Percentiles rank a stretch among this genome's conserved stretches.
phyloP scores from a whole-genome alignment of 2,797 vertebrate genomes.

The Ctenopoma multispine region DNA sequence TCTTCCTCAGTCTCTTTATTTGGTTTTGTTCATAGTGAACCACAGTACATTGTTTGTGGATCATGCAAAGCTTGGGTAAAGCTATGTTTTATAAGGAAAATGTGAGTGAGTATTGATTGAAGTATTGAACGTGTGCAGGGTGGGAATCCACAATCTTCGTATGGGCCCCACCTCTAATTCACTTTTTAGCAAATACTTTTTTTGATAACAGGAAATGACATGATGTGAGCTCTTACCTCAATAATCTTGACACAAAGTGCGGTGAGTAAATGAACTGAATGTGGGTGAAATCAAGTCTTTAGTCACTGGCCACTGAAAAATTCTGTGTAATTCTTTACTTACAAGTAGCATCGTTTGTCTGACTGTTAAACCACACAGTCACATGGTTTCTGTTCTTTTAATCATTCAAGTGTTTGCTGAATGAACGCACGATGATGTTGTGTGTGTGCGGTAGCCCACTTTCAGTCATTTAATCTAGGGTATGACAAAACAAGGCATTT shows the following conservation, averaged over 20 bases:
- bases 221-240: slow-evolving; percentile 14
- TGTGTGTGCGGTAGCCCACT: slow-evolving; percentile 29
- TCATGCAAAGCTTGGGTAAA: slow-evolving; percentile 19
- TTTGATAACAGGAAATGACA: slow-evolving; percentile 60
- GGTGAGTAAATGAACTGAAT: slow-evolving; percentile 31
- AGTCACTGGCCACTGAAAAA: no score
- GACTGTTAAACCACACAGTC: slow-evolving; percentile 3
- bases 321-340: not conserved
- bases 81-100: slow-evolving; percentile 28
- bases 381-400: slow-evolving; percentile 22
- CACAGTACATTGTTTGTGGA: slow-evolving; percentile 21
- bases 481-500: slow-evolving; percentile 40
- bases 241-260: slow-evolving; percentile 30
- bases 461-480: slow-evolving; percentile 52
- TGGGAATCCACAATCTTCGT: slow-evolving; percentile 14
- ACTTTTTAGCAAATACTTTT: slow-evolving; percentile 47
- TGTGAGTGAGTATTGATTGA: slow-evolving; percentile 54
- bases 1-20: not conserved
- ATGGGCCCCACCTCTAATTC: slow-evolving; percentile 19
- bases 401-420: slow-evolving; percentile 9
- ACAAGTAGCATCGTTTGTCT: slow-evolving; percentile 5
- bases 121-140: slow-evolving; percentile 44
- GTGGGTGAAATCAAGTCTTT: slow-evolving; percentile 43
- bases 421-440: slow-evolving; percentile 27
- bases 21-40: slow-evolving; percentile 33